Evolutionary conservation across 1,140 invertebrate genomes (phyloP), one percentile per base, ranked within the genome.

Genomic region (Eufriesea mexicana): DNA sequence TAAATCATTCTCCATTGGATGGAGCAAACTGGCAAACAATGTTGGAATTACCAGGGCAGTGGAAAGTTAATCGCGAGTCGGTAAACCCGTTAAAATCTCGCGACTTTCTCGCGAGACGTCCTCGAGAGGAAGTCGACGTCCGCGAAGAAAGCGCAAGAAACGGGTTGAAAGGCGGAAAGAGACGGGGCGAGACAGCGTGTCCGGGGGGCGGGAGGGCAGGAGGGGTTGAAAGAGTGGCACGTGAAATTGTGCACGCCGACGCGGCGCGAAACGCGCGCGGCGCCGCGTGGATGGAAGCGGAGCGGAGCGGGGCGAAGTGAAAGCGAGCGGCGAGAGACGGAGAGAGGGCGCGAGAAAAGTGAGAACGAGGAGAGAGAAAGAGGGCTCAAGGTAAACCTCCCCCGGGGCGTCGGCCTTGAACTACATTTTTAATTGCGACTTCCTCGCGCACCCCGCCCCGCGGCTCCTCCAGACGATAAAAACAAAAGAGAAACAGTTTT

Each of bases 341-440:
- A 66, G 64, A 61, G 61, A 79, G 62, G 64, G 72, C 75, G 80
- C 64, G 75, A 72, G 75, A 74, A 54, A 78, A 86, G 73, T 25
- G 67, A 85, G 79, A 79, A 64, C 80, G 78, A 84, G 16, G 72
- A 59, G 79, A 72, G 72, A 59, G 79, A 72, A 77, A 87, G 70
- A 86, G 79, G 66, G 78, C 73, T 84, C 86, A 86, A 91, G 90
- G 89, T 91, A 90, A 91, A 84, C 76, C 77, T 89, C 84, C 86
- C 89, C 84, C 84, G 87, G 90, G 91, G 88, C 87, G 74, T 90
- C 85, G 90, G 91, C 94, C 93, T 94, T 94, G 93, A 94, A 93
- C 93, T 94, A 94, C 90, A 94, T 94, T 94, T 94, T 94, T 94
- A 94, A 94, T 94, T 94, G 92, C 91, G 80, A 90, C 88, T 90